These are phyloP conservation scores for Brachionus angularis DNA, from an alignment of 1,140 invertebrate genomes.

Conservation along the genomic window DNA sequence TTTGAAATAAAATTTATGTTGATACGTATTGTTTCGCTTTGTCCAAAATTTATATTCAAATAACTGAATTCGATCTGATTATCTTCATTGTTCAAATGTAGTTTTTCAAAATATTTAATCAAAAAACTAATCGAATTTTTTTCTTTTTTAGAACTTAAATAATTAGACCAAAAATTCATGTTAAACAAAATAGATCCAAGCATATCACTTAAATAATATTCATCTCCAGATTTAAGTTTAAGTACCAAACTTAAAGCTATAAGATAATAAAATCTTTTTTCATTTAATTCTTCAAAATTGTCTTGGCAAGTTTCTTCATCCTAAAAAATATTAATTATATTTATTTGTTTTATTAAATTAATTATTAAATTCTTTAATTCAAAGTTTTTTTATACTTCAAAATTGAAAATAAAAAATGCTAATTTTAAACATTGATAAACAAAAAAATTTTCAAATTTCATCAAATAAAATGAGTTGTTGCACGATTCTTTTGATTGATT, in stretches of 20 bases:
- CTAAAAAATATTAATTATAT: not conserved
- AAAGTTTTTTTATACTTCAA: no score
- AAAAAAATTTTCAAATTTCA: conserved; percentile 17
- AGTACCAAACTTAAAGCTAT: not conserved
- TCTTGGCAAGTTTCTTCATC: conserved; percentile 3
- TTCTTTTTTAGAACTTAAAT: not conserved
- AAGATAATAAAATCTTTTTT: conserved; percentile 13
- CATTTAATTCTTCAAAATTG: not conserved
- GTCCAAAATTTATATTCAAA: conserved; percentile 21
- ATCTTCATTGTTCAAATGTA: not conserved
- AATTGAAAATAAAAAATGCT: not conserved
- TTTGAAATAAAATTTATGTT: conserved; percentile 17
- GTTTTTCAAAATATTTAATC: conserved; percentile 6
- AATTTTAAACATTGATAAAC: not conserved
- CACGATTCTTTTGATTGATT: not conserved
- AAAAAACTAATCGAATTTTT: not conserved
- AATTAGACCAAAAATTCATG: conserved; percentile 2
- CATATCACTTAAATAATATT: not conserved
- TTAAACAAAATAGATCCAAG: not conserved
- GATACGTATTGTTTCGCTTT: conserved; percentile 25
- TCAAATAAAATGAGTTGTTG: not conserved
- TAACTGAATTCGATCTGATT: not conserved
- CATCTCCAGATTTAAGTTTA: conserved; percentile 9
- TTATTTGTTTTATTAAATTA: not conserved
- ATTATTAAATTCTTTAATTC: not conserved